Evolutionary conservation across 2,888 invertebrate species (phyloP).

Genomic region (Drosophila mercatorum): DNA sequence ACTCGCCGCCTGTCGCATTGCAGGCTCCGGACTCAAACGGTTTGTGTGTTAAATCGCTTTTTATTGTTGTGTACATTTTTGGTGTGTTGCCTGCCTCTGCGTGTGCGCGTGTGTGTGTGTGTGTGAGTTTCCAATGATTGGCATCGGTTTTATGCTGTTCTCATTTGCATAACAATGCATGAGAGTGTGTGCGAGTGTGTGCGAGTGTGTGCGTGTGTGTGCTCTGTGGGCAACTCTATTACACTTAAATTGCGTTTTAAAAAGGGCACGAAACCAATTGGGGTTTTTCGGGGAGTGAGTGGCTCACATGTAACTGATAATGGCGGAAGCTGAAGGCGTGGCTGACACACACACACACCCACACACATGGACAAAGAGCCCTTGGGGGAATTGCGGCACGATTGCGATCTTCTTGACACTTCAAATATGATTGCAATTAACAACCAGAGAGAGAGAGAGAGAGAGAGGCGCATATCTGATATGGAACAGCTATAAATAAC

Average conservation of each 20-base stretch:
- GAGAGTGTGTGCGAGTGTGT: constrained; percentile 30
- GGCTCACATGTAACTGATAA: constrained; percentile 23
- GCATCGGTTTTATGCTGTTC: constrained; percentile 54
- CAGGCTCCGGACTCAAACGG: constrained; percentile 68
- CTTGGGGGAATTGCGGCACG: constrained; percentile 59
- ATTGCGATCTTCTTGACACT: constrained; percentile 62
- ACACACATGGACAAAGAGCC: constrained; percentile 15
- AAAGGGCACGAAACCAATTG: constrained; percentile 64
- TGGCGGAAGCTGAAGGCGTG: neutral
- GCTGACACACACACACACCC: constrained; percentile 6
- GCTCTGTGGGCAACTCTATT: constrained; percentile 71
- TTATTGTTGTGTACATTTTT: constrained; percentile 76
- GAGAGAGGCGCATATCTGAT: constrained; percentile 19
- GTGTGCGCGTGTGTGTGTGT: neutral
- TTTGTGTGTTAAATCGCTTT: constrained; percentile 72
- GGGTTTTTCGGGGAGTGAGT: constrained; percentile 14
- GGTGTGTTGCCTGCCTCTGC: constrained; percentile 16
- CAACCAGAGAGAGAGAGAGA: constrained; percentile 16
- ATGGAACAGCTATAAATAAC: constrained; percentile 23
- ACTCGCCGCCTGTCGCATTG: constrained; percentile 61
- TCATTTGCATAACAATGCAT: constrained; percentile 62
- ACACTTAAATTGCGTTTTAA: constrained; percentile 74
- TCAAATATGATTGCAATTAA: constrained; percentile 71
- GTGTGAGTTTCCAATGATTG: constrained; percentile 57
- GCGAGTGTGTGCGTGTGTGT: constrained; percentile 34